These are phyloP conservation scores for Pelobates cultripes DNA, from an alignment of 2,797 vertebrate genomes.

Conservation along the genomic window DNA sequence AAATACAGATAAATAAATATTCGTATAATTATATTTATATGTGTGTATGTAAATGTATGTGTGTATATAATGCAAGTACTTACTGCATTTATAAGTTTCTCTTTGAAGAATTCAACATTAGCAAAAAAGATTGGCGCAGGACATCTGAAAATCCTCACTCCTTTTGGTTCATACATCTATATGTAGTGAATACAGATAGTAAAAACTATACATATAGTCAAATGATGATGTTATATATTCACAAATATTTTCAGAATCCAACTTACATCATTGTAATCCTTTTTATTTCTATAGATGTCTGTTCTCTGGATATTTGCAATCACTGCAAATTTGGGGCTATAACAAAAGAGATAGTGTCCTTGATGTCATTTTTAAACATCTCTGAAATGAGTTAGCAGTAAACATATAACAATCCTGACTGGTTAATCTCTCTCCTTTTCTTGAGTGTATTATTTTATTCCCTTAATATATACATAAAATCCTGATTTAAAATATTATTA, in stretches of 20 bases:
- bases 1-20: too few relatives aligned
- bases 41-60: too few relatives aligned
- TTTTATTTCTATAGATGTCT: slow-evolving; percentile 92
- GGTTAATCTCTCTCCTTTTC: too few relatives aligned
- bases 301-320: slow-evolving; percentile 88
- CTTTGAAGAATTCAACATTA: slow-evolving; percentile 87
- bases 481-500: too few relatives aligned
- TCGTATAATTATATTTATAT: too few relatives aligned
- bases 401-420: too few relatives aligned
- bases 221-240: not conserved
- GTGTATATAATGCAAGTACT: slow-evolving; percentile 60
- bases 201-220: not conserved
- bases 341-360: not conserved
- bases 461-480: too few relatives aligned
- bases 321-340: slow-evolving; percentile 86
- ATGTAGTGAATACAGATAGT: slow-evolving; percentile 52
- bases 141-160: slow-evolving; percentile 91
- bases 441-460: too few relatives aligned
- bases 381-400: too few relatives aligned
- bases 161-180: slow-evolving; percentile 86
- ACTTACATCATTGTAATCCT: slow-evolving; percentile 86
- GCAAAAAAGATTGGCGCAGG: slow-evolving; percentile 93
- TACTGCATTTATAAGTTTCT: slow-evolving; percentile 86
- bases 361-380: too few relatives aligned
- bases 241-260: not conserved